phyloP scores from a whole-genome alignment of 2,797 vertebrate species.

The Arremon aurantiirostris region DNA sequence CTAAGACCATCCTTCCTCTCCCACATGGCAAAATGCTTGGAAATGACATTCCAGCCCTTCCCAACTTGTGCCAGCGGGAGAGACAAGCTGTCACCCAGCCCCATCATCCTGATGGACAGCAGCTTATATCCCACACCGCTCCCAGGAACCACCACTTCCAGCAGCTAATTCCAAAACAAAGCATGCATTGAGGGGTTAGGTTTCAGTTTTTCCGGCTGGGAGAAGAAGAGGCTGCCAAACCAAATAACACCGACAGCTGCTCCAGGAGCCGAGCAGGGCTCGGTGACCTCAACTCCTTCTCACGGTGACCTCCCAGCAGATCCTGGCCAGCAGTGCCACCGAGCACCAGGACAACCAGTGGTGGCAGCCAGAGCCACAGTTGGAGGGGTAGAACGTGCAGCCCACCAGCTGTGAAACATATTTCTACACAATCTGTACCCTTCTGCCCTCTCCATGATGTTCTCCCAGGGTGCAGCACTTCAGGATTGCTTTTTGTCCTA shows the following conservation, averaged over 20 bases:
- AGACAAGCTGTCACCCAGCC: conserved; percentile 32
- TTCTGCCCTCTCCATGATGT: neutral
- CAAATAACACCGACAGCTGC: conserved; percentile 58
- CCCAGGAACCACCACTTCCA: conserved; percentile 22
- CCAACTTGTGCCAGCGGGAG: neutral
- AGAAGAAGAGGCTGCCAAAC: conserved; percentile 47
- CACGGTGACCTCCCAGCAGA: neutral
- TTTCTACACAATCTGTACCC: neutral
- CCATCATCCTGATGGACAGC: conserved; percentile 49
- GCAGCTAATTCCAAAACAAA: conserved; percentile 52
- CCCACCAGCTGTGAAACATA: neutral
- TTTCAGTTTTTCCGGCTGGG: conserved; percentile 33
- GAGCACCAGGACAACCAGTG: neutral
- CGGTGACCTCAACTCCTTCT: neutral
- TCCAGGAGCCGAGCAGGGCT: neutral
- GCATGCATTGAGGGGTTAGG: conserved; percentile 7
- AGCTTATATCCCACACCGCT: neutral
- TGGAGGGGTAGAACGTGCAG: neutral
- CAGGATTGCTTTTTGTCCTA: neutral
- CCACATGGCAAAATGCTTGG: rapidly evolving
- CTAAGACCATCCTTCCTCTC: neutral
- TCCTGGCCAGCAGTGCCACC: neutral
- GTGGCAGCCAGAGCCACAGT: neutral
- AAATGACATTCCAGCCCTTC: neutral
- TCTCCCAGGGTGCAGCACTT: neutral